Evolutionary conservation across 1,140 invertebrate genomes (phyloP), one percentile per base, ranked within the genome.

Genomic region (Caenorhabditis remanei): DNA sequence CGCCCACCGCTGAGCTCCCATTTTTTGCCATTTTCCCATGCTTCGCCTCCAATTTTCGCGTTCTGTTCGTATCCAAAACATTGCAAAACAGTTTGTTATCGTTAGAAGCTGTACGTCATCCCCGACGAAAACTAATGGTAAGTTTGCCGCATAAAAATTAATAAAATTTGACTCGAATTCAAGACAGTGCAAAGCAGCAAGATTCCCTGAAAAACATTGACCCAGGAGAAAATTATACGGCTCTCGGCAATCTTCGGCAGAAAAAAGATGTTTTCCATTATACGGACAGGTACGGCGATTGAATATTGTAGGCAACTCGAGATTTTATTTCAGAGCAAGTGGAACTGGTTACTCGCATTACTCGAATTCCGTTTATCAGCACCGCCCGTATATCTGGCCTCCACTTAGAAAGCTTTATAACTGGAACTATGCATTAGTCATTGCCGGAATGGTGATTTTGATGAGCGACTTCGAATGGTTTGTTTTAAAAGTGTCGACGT

Each of bases 271-370:
- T 89, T 14, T 88, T 90, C n/a, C 84, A 87, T 83, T 90, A 90
- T 58, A 86, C 89, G 19, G 87, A 90, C 32, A 88, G 90, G 58
- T 67, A 41, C 16, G 2, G 32, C 11, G 9, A 83, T 9, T 5
- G 7, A 46, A 21, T 79, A 46, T 50, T 14, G n/a, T 24, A 2
- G 13, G 16, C 0, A n/a, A 9, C 11, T 14, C 41, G 6, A 48
- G 0, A 40, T 7, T 50, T 1, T 8, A 24, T 87, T 87, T 65
- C 61, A 87, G 86, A 46, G n/a, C 55, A 71, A 65, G 84, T 16
- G 90, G 90, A n/a, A 89, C 61, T 50, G 90, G 90, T 46, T 91
- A 91, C 83, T 88, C 89, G 9, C 85, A 91, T 53, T 91, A 88
- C 40, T 89, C 89, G 4, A 86, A 43, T 58, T 61, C 83, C 5